These are phyloP conservation scores for Troilus luridus DNA, from an alignment of 2,888 invertebrate species.

Conservation along the genomic window DNA sequence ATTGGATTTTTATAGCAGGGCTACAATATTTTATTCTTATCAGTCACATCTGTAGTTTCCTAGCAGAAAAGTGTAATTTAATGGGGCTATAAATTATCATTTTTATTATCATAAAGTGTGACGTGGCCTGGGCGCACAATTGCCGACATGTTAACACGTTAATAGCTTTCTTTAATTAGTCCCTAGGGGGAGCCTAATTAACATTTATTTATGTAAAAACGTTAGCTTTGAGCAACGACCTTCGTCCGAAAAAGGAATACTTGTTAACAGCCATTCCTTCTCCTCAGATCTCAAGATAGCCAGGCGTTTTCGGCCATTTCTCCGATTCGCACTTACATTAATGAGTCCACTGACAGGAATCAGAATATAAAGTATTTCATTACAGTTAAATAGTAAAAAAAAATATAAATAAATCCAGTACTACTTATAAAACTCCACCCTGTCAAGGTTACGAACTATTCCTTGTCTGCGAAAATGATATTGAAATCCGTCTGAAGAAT, in stretches of 20 bases:
- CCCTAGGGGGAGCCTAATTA: not conserved
- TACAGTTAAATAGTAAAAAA: too few species aligned
- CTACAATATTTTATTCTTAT: constrained; percentile 14
- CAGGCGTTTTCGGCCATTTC: not conserved
- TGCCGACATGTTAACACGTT: constrained; percentile 13
- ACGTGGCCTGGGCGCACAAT: not conserved
- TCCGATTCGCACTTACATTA: not conserved
- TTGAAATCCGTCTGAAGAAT: too few species aligned
- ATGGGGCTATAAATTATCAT: constrained; percentile 5
- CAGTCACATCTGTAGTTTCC: not conserved
- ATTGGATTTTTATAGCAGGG: not conserved
- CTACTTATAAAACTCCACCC: too few species aligned
- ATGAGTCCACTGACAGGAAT: not conserved
- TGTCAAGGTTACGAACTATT: too few species aligned
- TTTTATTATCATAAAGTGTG: constrained; percentile 28
- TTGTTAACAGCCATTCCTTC: not conserved
- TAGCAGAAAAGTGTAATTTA: constrained; percentile 34
- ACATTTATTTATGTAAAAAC: constrained; percentile 12
- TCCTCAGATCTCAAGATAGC: not conserved
- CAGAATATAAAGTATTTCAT: too few species aligned
- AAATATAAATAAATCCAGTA: too few species aligned
- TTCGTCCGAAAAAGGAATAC: not conserved
- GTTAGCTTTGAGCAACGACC: not conserved
- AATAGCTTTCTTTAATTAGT: constrained; percentile 9
- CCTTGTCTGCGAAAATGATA: too few species aligned